These are phyloP conservation scores for Lepus oiostolus DNA, from an alignment of 2,797 vertebrate species.

Conservation along the genomic window DNA sequence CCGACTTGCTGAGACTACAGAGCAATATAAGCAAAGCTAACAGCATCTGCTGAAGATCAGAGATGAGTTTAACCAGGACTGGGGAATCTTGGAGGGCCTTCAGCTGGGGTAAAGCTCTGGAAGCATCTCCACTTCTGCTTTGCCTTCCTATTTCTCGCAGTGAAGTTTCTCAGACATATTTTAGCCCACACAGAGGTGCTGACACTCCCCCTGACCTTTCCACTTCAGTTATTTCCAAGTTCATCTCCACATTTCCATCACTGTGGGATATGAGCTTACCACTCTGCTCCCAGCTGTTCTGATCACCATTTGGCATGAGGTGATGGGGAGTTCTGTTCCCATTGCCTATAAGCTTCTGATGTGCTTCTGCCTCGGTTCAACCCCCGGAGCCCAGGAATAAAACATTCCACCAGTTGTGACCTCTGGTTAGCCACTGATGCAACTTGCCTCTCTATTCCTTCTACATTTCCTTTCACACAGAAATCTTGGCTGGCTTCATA, in stretches of 20 bases:
- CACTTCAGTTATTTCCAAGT: conserved; percentile 66
- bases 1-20: neutral
- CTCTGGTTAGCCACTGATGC: conserved; percentile 30
- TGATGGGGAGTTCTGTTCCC: conserved; percentile 80
- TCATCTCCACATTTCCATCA: conserved; percentile 42
- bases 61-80: neutral
- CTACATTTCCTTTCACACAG: neutral
- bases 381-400: conserved; percentile 25
- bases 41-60: neutral
- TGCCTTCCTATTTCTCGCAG: conserved; percentile 46
- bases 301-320: conserved; percentile 72
- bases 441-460: conserved; percentile 27
- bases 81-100: no score
- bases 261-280: conserved; percentile 61
- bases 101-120: neutral
- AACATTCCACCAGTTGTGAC: conserved; percentile 62
- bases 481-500: conserved; percentile 59
- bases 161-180: conserved; percentile 62
- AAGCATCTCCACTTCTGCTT: neutral
- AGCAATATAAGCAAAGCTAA: neutral
- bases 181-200: conserved; percentile 61
- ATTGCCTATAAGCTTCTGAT: conserved; percentile 67
- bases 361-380: conserved; percentile 27
- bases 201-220: conserved; percentile 65
- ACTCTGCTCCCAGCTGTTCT: conserved; percentile 64